Evolutionary conservation across 2,797 vertebrate genomes (phyloP).

Genomic region (Arrhamphus sclerolepis): DNA sequence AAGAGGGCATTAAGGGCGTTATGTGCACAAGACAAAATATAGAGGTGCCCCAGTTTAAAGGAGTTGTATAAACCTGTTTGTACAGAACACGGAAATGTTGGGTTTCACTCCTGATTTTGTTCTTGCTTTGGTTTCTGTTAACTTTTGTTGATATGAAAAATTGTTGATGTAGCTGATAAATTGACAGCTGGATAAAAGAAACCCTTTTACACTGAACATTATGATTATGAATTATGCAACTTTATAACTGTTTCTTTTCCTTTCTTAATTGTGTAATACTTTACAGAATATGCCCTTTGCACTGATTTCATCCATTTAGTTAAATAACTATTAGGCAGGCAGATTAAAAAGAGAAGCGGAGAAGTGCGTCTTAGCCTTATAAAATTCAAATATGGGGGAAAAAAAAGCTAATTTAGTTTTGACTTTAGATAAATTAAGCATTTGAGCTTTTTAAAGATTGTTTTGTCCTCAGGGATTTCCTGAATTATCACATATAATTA

Average conservation of each 20-base stretch:
- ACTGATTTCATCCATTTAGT: too few relatives aligned
- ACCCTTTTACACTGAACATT: too few relatives aligned
- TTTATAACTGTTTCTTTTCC: too few relatives aligned
- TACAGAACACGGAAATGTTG: conserved; percentile 2
- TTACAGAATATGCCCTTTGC: too few relatives aligned
- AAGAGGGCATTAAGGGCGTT: conserved; percentile 26
- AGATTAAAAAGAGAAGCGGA: not conserved
- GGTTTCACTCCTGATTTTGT: not conserved
- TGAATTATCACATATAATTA: conserved; percentile 46
- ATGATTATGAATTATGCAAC: too few relatives aligned
- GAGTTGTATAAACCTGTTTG: not conserved
- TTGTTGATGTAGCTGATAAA: too few relatives aligned
- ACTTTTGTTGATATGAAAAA: too few relatives aligned
- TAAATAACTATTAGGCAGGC: not conserved
- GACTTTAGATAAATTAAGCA: conserved; percentile 17
- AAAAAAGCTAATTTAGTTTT: not conserved
- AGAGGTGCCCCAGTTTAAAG: conserved; percentile 13
- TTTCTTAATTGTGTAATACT: too few relatives aligned
- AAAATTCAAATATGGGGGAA: not conserved
- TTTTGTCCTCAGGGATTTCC: conserved; percentile 37
- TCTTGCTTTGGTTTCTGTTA: not conserved
- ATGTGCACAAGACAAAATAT: conserved; percentile 20
- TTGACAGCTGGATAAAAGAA: too few relatives aligned
- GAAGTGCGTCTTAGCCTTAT: not conserved
- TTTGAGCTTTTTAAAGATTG: conserved; percentile 10